phyloP scores from a whole-genome alignment of 2,888 invertebrate genomes.

The Drosophila phalerata region DNA sequence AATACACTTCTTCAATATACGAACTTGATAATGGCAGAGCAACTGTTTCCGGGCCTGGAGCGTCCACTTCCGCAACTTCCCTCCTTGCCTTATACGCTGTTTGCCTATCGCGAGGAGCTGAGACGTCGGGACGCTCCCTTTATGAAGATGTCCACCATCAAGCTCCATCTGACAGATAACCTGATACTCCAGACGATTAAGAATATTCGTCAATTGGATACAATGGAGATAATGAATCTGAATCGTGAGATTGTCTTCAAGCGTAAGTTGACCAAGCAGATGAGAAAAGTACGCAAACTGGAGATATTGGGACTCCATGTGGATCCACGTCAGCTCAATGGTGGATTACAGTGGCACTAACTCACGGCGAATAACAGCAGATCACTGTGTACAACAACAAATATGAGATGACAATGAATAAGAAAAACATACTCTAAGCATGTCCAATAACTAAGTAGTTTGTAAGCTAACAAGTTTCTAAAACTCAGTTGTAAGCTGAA shows the following conservation, averaged over 20 bases:
- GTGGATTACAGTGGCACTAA: slow-evolving; percentile 50
- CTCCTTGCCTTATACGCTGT: slow-evolving; percentile 67
- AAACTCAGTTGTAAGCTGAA: slow-evolving; percentile 60
- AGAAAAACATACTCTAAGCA: slow-evolving; percentile 68
- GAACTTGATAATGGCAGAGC: slow-evolving; percentile 54
- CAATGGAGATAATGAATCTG: slow-evolving; percentile 69
- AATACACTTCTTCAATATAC: too few relatives aligned
- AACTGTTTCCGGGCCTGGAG: slow-evolving; percentile 66
- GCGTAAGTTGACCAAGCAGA: slow-evolving; percentile 62
- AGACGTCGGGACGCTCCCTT: slow-evolving; percentile 66
- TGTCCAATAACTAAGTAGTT: slow-evolving; percentile 53
- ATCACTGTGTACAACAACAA: slow-evolving; percentile 26
- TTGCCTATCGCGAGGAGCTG: slow-evolving; percentile 70
- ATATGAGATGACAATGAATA: slow-evolving; percentile 1
- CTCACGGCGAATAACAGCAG: slow-evolving; percentile 8
- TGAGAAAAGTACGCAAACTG: slow-evolving; percentile 66
- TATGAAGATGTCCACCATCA: slow-evolving; percentile 75
- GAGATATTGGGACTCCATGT: slow-evolving; percentile 66
- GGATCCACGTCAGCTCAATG: slow-evolving; percentile 67
- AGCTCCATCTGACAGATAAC: slow-evolving; percentile 70
- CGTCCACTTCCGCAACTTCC: slow-evolving; percentile 69
- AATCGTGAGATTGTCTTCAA: slow-evolving; percentile 73
- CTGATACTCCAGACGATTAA: slow-evolving; percentile 71
- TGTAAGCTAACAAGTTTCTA: slow-evolving; percentile 60
- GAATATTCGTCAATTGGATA: slow-evolving; percentile 67